phyloP scores from a whole-genome alignment of 2,797 vertebrate genomes.

The Balearica regulorum region DNA sequence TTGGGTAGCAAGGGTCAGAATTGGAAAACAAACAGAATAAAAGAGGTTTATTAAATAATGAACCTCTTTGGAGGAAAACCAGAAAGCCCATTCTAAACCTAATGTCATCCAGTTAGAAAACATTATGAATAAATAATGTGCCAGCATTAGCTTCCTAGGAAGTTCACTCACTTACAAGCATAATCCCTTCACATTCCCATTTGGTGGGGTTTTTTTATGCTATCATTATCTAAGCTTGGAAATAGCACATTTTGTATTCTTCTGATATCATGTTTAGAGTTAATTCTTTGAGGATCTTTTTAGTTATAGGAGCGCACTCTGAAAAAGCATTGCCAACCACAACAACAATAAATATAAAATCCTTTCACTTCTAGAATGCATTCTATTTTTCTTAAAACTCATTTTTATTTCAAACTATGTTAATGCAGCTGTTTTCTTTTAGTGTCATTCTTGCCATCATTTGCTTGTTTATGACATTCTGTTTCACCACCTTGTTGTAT shows the following conservation, averaged over 20 bases:
- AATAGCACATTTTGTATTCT: background rate
- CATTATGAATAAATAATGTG: background rate
- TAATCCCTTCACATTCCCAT: background rate
- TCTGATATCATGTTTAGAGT: background rate
- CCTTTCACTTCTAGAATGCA: background rate
- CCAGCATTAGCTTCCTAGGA: background rate
- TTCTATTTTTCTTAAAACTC: background rate
- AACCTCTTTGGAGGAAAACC: background rate
- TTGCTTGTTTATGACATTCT: background rate
- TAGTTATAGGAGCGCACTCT: background rate
- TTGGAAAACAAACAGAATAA: background rate
- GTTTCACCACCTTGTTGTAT: background rate
- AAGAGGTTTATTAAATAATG: background rate
- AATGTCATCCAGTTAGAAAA: background rate
- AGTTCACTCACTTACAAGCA: background rate
- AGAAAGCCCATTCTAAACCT: background rate
- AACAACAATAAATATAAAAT: background rate
- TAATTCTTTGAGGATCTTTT: background rate
- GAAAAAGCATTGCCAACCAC: background rate
- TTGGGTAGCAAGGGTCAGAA: background rate
- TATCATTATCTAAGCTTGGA: background rate
- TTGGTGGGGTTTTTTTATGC: background rate
- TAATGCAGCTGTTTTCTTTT: background rate
- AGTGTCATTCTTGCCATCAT: background rate
- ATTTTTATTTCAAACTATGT: background rate